These are phyloP conservation scores for Brachionus paranguensis DNA, from an alignment of 1,140 invertebrate genomes.

Conservation along the genomic window DNA sequence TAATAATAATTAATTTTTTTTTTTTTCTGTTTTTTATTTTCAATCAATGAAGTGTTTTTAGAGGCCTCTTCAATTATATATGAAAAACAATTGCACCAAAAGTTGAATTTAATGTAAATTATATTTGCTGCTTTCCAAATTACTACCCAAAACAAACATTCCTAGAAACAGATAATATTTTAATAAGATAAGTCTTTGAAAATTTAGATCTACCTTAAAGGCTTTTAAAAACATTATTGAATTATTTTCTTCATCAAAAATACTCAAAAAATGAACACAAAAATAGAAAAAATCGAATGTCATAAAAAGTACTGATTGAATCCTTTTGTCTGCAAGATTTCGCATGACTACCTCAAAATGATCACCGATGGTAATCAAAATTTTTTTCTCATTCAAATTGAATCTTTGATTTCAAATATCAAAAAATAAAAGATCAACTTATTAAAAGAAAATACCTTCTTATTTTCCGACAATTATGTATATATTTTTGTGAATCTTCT, in stretches of 20 bases:
- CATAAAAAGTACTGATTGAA: conserved; percentile 1
- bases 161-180: not conserved
- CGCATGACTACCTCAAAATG: not conserved
- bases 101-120: not conserved
- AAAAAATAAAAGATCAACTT: not conserved
- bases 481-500: not conserved
- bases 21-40: conserved; percentile 10
- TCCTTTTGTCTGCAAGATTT: conserved; percentile 9
- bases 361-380: conserved; percentile 12
- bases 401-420: not conserved
- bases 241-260: conserved; percentile 27
- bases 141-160: conserved; percentile 8
- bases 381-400: conserved; percentile 23
- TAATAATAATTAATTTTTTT: conserved; percentile 10
- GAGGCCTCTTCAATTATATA: not conserved
- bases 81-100: conserved; percentile 21
- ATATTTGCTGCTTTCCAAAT: conserved; percentile 18
- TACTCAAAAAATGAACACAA: conserved; percentile 10
- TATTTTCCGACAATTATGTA: not conserved
- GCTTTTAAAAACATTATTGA: conserved; percentile 10
- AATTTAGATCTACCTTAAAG: conserved; percentile 1
- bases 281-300: conserved; percentile 11
- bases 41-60: conserved; percentile 6
- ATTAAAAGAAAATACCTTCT: not conserved
- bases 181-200: not conserved